Percentiles rank a stretch among this genome's conserved stretches.
Conservation (phyloP, 2,797 vertebrate genomes). For the Eupleurogrammus muticus region DNA sequence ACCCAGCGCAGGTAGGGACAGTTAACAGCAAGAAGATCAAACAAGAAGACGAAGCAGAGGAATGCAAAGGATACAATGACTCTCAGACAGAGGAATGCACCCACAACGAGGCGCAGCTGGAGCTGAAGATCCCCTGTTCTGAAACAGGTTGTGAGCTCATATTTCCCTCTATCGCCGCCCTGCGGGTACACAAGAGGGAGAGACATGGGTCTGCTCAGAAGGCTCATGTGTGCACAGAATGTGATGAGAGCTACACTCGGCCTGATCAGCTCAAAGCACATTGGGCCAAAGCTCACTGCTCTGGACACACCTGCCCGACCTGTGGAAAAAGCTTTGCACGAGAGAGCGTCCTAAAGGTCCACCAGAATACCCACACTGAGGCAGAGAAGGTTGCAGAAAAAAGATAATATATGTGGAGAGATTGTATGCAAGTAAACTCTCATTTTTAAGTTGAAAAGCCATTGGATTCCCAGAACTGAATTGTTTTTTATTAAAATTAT, state of each 20-base stretch:
- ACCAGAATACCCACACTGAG: slow-evolving; percentile 71
- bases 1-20: slow-evolving; percentile 3
- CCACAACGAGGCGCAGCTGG: slow-evolving; percentile 21
- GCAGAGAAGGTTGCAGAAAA: slow-evolving; percentile 60
- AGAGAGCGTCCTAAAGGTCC: slow-evolving; percentile 73
- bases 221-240: slow-evolving; percentile 68
- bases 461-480: no score
- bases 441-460: no score
- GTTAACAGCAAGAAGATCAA: slow-evolving; percentile 55
- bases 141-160: slow-evolving; percentile 74
- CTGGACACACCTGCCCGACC: slow-evolving; percentile 70
- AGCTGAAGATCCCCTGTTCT: slow-evolving; percentile 80
- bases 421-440: no score
- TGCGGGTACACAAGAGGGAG: slow-evolving; percentile 80
- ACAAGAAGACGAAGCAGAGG: slow-evolving; percentile 43
- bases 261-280: slow-evolving; percentile 73
- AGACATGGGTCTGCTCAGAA: slow-evolving; percentile 62
- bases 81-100: slow-evolving; percentile 29
- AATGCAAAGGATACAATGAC: slow-evolving; percentile 38
- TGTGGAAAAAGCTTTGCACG: slow-evolving; percentile 76
- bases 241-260: slow-evolving; percentile 72
- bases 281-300: slow-evolving; percentile 57
- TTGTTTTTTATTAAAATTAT: no score
- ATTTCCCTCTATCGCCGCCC: slow-evolving; percentile 75
- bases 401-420: slow-evolving; percentile 68